phyloP scores from a whole-genome alignment of 1,140 invertebrate genomes.

The Papilio glaucus region DNA sequence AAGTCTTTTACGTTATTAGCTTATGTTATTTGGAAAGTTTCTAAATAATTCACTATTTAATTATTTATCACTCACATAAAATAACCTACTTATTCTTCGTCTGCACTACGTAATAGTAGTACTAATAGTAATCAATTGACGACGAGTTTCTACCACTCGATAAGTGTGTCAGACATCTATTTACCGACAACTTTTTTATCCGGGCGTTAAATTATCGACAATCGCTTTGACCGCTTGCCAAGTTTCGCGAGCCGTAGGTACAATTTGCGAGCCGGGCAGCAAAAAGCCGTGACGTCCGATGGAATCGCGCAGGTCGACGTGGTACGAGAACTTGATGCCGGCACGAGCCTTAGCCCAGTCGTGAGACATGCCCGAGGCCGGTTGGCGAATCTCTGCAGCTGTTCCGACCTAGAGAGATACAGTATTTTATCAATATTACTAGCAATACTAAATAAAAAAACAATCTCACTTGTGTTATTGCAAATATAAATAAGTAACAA shows the following conservation, averaged over 20 bases:
- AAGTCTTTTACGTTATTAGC: not conserved
- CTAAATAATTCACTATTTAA: not conserved
- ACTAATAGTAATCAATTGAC: not conserved
- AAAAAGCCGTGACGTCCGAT: slow-evolving; percentile 90
- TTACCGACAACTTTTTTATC: slow-evolving; percentile 29
- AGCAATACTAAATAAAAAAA: too few species aligned
- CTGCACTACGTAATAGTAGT: too few species aligned
- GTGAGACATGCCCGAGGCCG: slow-evolving; percentile 87
- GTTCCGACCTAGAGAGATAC: slow-evolving; percentile 73
- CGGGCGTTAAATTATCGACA: slow-evolving; percentile 79
- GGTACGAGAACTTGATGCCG: slow-evolving; percentile 89
- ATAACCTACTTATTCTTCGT: not conserved
- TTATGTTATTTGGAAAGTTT: slow-evolving; percentile 8
- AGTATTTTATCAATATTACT: not conserved
- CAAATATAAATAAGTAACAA: too few species aligned
- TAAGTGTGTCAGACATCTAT: slow-evolving; percentile 23
- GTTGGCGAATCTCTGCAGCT: slow-evolving; percentile 80
- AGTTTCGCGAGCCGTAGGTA: slow-evolving; percentile 90
- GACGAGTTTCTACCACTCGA: slow-evolving; percentile 18
- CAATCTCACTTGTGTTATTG: too few species aligned
- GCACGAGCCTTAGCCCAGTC: slow-evolving; percentile 89
- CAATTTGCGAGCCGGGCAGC: slow-evolving; percentile 89
- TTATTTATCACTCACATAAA: not conserved
- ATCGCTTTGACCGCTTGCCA: slow-evolving; percentile 91
- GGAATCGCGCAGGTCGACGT: slow-evolving; percentile 90